phyloP scores from a whole-genome alignment of 2,797 vertebrate genomes.

The Paratrypauchen microcephalus region DNA sequence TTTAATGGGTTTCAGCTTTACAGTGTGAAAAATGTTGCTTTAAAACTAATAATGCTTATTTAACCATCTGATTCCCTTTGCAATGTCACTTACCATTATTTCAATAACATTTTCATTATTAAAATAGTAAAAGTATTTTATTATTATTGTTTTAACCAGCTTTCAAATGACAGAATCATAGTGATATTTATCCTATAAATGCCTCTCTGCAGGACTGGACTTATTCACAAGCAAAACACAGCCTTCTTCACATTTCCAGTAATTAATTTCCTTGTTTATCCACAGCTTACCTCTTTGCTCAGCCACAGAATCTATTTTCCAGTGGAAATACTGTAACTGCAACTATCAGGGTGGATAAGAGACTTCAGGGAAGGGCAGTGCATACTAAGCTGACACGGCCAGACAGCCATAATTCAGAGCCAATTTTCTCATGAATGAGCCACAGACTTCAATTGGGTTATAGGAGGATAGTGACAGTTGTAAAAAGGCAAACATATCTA shows the following conservation, averaged over 20 bases:
- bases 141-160: too few species aligned
- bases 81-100: not conserved
- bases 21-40: not conserved
- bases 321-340: slow-evolving; percentile 43
- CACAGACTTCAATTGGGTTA: slow-evolving; percentile 24
- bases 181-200: not conserved
- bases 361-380: slow-evolving; percentile 54
- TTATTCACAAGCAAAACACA: not conserved
- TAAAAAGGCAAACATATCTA: slow-evolving; percentile 34
- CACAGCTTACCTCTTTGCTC: slow-evolving; percentile 27
- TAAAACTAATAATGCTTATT: not conserved
- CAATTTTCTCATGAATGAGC: slow-evolving; percentile 40
- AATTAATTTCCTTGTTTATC: slow-evolving; percentile 36
- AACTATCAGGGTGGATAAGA: slow-evolving; percentile 42
- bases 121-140: not conserved
- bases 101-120: not conserved
- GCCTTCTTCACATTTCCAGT: slow-evolving; percentile 11
- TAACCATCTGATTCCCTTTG: not conserved
- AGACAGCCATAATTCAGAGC: slow-evolving; percentile 42
- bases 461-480: slow-evolving; percentile 20
- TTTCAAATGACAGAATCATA: not conserved
- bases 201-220: not conserved
- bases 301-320: slow-evolving; percentile 33
- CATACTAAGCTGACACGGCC: slow-evolving; percentile 50
- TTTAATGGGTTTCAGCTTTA: too few species aligned